Evolutionary conservation across 2,888 invertebrate species (phyloP).

Genomic region (Aricia artaxerxes): DNA sequence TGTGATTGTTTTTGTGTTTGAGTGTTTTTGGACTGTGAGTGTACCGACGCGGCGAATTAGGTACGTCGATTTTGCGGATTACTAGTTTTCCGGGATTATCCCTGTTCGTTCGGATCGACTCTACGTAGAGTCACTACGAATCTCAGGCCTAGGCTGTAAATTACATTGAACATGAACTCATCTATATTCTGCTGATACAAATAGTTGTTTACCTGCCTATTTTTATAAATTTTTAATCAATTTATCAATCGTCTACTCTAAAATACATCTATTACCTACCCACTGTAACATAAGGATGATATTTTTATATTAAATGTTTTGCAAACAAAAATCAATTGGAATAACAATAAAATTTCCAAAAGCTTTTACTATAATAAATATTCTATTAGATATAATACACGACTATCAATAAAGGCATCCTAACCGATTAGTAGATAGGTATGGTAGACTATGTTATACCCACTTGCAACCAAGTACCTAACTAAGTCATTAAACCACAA

Average conservation of each 20-base stretch:
- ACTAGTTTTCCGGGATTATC: conserved; percentile 21
- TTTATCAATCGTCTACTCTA: background rate
- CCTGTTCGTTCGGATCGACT: background rate
- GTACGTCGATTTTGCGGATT: conserved; percentile 45
- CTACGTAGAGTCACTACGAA: conserved; percentile 1
- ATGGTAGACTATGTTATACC: too few relatives aligned
- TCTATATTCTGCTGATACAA: background rate
- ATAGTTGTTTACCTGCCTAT: background rate
- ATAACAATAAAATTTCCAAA: too few relatives aligned
- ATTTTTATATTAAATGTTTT: too few relatives aligned
- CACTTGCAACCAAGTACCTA: too few relatives aligned
- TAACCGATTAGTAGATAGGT: too few relatives aligned
- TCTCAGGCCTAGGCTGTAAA: background rate
- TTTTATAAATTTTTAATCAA: background rate
- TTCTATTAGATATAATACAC: too few relatives aligned
- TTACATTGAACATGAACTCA: background rate
- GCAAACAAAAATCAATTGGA: too few relatives aligned
- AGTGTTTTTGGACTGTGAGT: conserved; percentile 58
- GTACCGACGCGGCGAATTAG: conserved; percentile 47
- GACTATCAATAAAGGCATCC: too few relatives aligned
- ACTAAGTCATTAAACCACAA: too few relatives aligned
- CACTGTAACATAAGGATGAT: background rate
- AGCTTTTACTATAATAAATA: too few relatives aligned
- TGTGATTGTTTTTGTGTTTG: conserved; percentile 36
- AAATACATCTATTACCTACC: background rate